phyloP scores from a whole-genome alignment of 1,140 invertebrate species.

The Pseudomyrmex gracilis region DNA sequence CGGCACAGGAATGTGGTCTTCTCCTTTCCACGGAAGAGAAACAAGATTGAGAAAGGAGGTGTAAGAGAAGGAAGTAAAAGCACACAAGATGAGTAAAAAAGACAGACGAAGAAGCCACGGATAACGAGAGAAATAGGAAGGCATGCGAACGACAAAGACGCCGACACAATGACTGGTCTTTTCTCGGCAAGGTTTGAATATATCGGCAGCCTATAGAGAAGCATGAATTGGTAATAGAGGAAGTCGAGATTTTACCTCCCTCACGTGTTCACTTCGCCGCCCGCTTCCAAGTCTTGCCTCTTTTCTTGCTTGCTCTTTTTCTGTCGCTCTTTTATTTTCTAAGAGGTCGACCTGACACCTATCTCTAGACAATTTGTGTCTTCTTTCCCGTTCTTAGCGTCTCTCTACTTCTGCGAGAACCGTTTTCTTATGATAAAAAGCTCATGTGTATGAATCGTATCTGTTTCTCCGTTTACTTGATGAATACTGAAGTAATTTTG shows the following conservation, averaged over 20 bases:
- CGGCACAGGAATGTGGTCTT: slow-evolving; percentile 70
- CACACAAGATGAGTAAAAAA: not conserved
- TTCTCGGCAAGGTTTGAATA: slow-evolving; percentile 76
- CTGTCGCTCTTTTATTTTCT: slow-evolving; percentile 65
- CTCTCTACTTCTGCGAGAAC: slow-evolving; percentile 24
- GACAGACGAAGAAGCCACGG: slow-evolving; percentile 37
- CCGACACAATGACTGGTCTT: slow-evolving; percentile 76
- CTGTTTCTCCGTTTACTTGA: slow-evolving; percentile 67
- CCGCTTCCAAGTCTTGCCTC: slow-evolving; percentile 3
- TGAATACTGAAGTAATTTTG: slow-evolving; percentile 41
- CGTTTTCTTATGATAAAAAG: slow-evolving; percentile 67
- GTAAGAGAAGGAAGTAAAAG: slow-evolving; percentile 57
- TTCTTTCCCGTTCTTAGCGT: slow-evolving; percentile 30
- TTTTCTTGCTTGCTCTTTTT: slow-evolving; percentile 14
- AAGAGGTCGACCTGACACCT: slow-evolving; percentile 69
- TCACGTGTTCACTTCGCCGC: not conserved
- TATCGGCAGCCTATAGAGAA: slow-evolving; percentile 71
- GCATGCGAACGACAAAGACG: slow-evolving; percentile 72
- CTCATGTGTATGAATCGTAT: slow-evolving; percentile 49
- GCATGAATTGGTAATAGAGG: slow-evolving; percentile 78
- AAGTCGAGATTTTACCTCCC: slow-evolving; percentile 69
- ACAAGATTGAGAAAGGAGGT: slow-evolving; percentile 65
- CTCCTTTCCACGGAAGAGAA: slow-evolving; percentile 66
- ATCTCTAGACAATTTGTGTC: slow-evolving; percentile 73
- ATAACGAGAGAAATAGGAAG: slow-evolving; percentile 73